Evolutionary conservation across 2,113 vertebrate species (phyloP), one percentile per base, ranked within the genome.

Genomic region (Podarcis raffonei): DNA sequence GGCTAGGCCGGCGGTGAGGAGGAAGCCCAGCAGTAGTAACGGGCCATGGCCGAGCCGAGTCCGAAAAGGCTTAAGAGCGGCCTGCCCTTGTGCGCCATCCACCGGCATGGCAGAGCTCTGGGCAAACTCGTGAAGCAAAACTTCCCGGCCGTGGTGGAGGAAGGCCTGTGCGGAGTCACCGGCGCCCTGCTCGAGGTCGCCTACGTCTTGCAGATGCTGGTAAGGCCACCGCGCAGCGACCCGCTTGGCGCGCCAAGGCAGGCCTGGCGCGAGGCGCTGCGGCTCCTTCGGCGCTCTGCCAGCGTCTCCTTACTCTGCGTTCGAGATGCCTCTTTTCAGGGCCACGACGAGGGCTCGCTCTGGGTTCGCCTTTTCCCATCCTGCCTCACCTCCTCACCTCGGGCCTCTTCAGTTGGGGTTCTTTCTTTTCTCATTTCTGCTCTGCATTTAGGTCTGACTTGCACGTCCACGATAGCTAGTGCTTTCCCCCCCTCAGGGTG

Each of bases 191-290:
- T 96, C 94, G 96, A 96, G 94, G 90, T 95, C n/a, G 88, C 95
- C 83, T 97, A 97, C 93, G 87, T 93, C 69, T 95, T 97, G 37
- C 93, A 96, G 88, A 96, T 96, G 87, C 94, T 97, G 97, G 97
- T 98, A 96, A 96, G 94, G 87, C 66, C 27, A 6, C 27, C 16
- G 25, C 1, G 4, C 16, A 12, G 22, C 5, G 27, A 25, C 39
- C 11, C 0, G 74, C 18, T 23, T 71, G 68, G 27, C 25, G 25
- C 2, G 68, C 68, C 9, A 30, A 1, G 3, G 27, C 25, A 53
- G 13, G 23, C 27, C 22, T 0, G 53, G 13, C 7, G 53, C 4
- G 4, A 6, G 0, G 7, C 37, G 20, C 23, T 20, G 23, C 12
- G 13, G 27, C 30, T 15, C 13, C 16, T 15, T 62, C 59, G 18